Evolutionary conservation across 2,113 vertebrate genomes (phyloP).

Genomic region (Oceanites oceanicus): DNA sequence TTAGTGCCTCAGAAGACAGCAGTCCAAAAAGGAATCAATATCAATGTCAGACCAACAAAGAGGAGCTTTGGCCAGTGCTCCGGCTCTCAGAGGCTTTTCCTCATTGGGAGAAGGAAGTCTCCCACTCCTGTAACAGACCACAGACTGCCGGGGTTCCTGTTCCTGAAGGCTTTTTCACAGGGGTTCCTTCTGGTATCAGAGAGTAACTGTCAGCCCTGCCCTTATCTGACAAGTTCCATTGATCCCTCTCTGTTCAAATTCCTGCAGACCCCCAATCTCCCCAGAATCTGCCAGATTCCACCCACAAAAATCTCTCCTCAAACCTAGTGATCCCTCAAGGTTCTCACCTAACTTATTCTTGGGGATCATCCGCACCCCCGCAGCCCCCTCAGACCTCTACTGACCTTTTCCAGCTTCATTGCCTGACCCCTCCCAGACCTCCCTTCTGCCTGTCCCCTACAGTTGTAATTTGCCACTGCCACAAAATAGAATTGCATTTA

Average conservation of each 20-base stretch:
- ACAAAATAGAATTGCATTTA: background rate
- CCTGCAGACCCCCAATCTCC: background rate
- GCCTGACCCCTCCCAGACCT: background rate
- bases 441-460: background rate
- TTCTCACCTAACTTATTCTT: background rate
- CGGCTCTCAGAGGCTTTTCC: background rate
- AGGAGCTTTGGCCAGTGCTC: background rate
- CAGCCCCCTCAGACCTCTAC: background rate
- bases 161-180: background rate
- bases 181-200: background rate
- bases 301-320: background rate
- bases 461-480: background rate
- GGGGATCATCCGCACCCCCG: background rate
- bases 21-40: background rate
- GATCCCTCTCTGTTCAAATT: background rate
- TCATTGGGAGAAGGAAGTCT: background rate
- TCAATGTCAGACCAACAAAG: background rate
- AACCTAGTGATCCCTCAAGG: background rate
- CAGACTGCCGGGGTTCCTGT: background rate
- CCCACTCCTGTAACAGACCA: background rate
- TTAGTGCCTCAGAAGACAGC: background rate
- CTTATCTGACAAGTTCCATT: background rate
- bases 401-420: background rate
- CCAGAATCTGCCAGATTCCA: background rate
- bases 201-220: background rate